These are phyloP conservation scores for Toxotes jaculatrix DNA, from an alignment of 2,113 vertebrate species.

Conservation along the genomic window DNA sequence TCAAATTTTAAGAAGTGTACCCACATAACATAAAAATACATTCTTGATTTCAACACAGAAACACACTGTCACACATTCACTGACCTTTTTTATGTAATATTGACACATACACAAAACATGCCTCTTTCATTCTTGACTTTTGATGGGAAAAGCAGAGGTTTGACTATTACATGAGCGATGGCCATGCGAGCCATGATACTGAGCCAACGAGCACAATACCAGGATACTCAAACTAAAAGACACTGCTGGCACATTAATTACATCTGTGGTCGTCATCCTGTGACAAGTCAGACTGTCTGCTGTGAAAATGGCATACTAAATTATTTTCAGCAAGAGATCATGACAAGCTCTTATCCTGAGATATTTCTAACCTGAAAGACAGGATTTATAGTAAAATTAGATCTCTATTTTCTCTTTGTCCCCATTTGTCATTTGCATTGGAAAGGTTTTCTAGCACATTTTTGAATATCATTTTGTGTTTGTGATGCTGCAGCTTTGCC, in stretches of 20 bases:
- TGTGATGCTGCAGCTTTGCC: neutral
- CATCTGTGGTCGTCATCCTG: neutral
- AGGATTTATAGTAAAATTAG: slow-evolving; percentile 5
- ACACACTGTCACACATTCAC: too few species aligned
- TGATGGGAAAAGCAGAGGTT: neutral
- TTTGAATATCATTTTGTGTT: neutral
- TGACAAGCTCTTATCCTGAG: slow-evolving; percentile 2
- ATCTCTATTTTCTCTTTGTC: neutral
- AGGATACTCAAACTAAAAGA: neutral
- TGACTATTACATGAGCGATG: slow-evolving; percentile 7
- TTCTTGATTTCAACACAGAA: neutral
- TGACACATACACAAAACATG: neutral
- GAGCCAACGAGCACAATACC: slow-evolving; percentile 10
- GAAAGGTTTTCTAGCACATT: neutral
- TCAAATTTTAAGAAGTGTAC: slow-evolving; percentile 12
- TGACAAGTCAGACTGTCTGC: slow-evolving; percentile 6
- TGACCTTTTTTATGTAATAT: neutral
- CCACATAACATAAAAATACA: neutral
- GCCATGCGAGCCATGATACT: neutral
- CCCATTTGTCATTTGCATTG: slow-evolving; percentile 9
- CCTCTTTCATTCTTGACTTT: neutral
- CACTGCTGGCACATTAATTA: slow-evolving; percentile 6
- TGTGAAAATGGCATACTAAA: slow-evolving; percentile 8
- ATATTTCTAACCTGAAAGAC: slow-evolving; percentile 1
- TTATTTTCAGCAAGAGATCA: slow-evolving; percentile 6